phyloP scores from a whole-genome alignment of 2,113 vertebrate genomes.

The Pogonocichla stellata region DNA sequence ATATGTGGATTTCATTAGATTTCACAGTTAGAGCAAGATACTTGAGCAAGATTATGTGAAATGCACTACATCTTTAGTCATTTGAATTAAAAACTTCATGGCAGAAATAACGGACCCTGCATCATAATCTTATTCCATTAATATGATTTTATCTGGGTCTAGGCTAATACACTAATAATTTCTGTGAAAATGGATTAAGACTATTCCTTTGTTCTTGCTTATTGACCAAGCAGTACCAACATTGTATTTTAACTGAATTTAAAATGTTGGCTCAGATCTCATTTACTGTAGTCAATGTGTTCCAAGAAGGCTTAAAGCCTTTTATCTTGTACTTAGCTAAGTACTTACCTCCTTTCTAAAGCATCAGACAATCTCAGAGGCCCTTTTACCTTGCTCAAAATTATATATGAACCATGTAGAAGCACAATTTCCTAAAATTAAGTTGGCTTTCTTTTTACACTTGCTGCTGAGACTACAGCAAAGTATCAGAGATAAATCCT shows the following conservation, averaged over 20 bases:
- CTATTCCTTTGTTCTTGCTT: background rate
- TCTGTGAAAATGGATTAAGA: background rate
- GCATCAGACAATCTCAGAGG: background rate
- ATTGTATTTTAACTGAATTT: constrained; percentile 9
- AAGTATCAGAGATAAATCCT: background rate
- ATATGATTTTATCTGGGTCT: background rate
- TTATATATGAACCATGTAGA: accelerated
- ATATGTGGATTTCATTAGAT: background rate
- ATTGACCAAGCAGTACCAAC: background rate
- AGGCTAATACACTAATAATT: background rate
- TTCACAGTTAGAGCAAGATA: background rate
- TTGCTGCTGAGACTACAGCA: background rate
- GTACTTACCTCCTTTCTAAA: background rate
- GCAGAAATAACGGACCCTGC: background rate
- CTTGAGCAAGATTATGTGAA: background rate
- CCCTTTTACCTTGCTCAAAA: background rate
- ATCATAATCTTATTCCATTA: background rate
- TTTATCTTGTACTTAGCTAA: background rate
- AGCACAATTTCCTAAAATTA: background rate
- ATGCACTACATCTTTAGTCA: background rate
- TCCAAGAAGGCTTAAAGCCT: background rate
- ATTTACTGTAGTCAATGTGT: background rate
- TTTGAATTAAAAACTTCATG: background rate
- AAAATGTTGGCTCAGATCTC: background rate
- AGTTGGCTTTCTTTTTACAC: background rate